phyloP scores from a whole-genome alignment of 2,888 invertebrate genomes.

The Sympetrum striolatum region DNA sequence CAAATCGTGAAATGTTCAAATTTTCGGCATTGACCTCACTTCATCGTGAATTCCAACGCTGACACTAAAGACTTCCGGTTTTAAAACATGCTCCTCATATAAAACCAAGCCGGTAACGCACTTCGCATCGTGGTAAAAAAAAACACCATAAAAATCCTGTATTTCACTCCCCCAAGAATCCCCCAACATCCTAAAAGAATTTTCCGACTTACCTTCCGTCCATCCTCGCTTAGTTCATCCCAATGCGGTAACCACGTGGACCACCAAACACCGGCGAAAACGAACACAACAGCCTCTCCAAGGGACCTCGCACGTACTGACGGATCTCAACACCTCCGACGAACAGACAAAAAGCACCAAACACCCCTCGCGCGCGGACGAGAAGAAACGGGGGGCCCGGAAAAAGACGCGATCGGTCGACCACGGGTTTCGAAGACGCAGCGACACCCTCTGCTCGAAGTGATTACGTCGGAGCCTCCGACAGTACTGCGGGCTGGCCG shows the following conservation, averaged over 20 bases:
- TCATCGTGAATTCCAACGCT: too few species aligned
- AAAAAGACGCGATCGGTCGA: neutral
- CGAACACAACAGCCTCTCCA: neutral
- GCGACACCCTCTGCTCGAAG: neutral
- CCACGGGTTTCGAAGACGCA: neutral
- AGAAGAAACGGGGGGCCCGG: neutral
- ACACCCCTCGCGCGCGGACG: neutral
- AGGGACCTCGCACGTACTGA: neutral
- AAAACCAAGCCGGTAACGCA: neutral
- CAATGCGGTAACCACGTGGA: conserved; percentile 22
- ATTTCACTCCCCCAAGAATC: neutral
- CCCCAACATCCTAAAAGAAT: neutral
- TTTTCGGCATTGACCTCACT: too few species aligned
- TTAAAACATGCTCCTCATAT: neutral
- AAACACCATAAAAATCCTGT: neutral
- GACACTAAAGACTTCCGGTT: too few species aligned
- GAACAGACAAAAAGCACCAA: neutral
- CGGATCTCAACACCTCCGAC: neutral
- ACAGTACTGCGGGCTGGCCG: conserved; percentile 5
- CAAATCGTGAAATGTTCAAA: too few species aligned
- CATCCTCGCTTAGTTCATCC: conserved; percentile 4
- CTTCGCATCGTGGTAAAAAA: neutral
- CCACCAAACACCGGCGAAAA: neutral
- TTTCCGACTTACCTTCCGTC: neutral
- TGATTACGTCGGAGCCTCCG: conserved; percentile 21